A percentile compares a stretch with the other conserved stretches of the same genome.
Evolutionary conservation across 2,888 invertebrate genomes (phyloP).

Genomic region (Lomographa bimaculata): DNA sequence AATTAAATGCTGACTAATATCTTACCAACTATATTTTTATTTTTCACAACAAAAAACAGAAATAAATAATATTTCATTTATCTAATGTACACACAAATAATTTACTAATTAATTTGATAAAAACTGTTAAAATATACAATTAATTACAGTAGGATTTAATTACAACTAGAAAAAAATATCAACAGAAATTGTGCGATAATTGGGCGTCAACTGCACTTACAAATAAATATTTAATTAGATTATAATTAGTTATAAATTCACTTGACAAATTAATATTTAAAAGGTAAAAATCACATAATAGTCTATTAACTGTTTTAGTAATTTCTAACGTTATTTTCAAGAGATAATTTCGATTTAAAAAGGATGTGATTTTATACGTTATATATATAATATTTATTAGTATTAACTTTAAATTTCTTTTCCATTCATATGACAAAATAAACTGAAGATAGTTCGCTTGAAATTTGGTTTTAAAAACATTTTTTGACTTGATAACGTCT

Average conservation of each 20-base stretch:
- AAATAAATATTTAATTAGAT: neutral
- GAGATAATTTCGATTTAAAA: too few relatives aligned
- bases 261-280: too few relatives aligned
- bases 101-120: conserved; percentile 22
- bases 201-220: conserved; percentile 1
- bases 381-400: too few relatives aligned
- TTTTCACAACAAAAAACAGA: conserved; percentile 43
- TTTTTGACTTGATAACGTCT: too few relatives aligned
- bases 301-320: too few relatives aligned
- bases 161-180: conserved; percentile 13
- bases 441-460: neutral
- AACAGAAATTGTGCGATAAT: conserved; percentile 23
- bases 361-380: too few relatives aligned
- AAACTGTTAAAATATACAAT: conserved; percentile 26
- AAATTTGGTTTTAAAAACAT: too few relatives aligned
- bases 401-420: too few relatives aligned
- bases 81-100: conserved; percentile 32
- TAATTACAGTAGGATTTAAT: conserved; percentile 17
- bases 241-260: too few relatives aligned
- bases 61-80: conserved; percentile 32
- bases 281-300: too few relatives aligned
- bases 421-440: too few relatives aligned
- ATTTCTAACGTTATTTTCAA: too few relatives aligned
- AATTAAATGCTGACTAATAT: conserved; percentile 47
- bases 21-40: conserved; percentile 26